These are phyloP conservation scores for Bombus huntii DNA, from an alignment of 1,140 invertebrate genomes.

Conservation along the genomic window DNA sequence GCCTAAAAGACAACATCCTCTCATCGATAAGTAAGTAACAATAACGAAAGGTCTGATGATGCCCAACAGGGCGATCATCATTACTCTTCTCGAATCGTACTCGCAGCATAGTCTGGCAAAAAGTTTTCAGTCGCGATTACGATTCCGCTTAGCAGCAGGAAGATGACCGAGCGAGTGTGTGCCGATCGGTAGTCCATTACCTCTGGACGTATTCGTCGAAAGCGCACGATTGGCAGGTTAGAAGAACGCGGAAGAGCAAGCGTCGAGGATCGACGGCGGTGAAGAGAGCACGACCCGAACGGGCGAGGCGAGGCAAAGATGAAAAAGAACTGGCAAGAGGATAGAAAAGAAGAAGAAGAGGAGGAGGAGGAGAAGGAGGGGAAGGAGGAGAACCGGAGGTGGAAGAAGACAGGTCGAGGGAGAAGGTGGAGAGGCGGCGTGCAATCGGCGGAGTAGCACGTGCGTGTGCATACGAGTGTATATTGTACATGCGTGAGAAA, in stretches of 20 bases:
- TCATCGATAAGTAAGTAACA: constrained; percentile 13
- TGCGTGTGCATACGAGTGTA: constrained; percentile 37
- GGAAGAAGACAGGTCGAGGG: not conserved
- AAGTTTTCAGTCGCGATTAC: constrained; percentile 16
- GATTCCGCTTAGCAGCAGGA: constrained; percentile 24
- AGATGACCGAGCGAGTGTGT: not conserved
- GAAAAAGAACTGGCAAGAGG: constrained; percentile 33
- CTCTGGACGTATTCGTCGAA: constrained; percentile 44
- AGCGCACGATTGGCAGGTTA: constrained; percentile 27
- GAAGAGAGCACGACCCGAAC: constrained; percentile 18
- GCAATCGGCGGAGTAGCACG: constrained; percentile 32
- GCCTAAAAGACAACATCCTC: not conserved
- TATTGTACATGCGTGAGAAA: constrained; percentile 49
- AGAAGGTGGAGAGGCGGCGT: not conserved
- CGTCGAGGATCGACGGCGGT: constrained; percentile 1
- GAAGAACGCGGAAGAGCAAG: constrained; percentile 64
- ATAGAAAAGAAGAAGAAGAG: constrained; percentile 37
- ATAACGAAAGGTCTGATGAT: constrained; percentile 19
- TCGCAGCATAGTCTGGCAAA: not conserved
- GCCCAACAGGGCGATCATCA: not conserved
- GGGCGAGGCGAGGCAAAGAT: constrained; percentile 28
- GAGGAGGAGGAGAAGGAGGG: not conserved
- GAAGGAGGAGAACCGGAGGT: constrained; percentile 8
- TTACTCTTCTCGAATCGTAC: not conserved
- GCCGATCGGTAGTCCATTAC: constrained; percentile 37